Evolutionary conservation across 2,113 vertebrate species (phyloP).

Genomic region (Spilogale gracilis): DNA sequence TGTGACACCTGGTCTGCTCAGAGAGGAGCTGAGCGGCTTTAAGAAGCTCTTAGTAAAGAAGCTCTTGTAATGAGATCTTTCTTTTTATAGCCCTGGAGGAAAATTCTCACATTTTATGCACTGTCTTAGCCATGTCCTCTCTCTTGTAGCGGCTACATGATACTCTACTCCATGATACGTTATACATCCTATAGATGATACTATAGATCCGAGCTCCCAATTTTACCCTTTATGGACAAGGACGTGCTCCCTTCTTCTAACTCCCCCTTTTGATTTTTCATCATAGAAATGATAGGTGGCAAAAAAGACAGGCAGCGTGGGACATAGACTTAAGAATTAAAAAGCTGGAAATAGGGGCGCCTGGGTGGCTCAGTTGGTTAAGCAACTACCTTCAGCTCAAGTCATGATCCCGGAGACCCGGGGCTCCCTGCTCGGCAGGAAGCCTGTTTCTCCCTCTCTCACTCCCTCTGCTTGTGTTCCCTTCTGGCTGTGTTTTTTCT

Average conservation of each 20-base stretch:
- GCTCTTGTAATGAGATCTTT: neutral
- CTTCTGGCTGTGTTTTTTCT: no score
- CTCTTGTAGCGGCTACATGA: neutral
- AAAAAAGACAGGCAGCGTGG: slow-evolving; percentile 40
- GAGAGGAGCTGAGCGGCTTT: neutral
- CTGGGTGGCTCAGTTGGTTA: no score
- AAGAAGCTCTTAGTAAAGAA: slow-evolving; percentile 30
- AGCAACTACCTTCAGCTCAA: no score
- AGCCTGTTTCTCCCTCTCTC: no score
- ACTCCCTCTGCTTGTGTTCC: no score
- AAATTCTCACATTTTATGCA: neutral
- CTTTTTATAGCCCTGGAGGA: neutral
- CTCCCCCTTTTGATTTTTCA: slow-evolving; percentile 10
- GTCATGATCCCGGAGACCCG: no score
- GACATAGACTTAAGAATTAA: slow-evolving; percentile 6
- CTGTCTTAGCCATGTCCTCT: neutral
- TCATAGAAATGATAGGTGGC: slow-evolving; percentile 24
- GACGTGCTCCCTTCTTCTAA: neutral
- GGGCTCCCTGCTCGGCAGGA: no score
- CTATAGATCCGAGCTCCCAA: neutral
- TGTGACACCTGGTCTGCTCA: neutral
- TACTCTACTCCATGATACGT: neutral
- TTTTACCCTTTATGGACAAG: neutral
- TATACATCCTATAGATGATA: neutral
- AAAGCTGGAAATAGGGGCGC: neutral